Evolutionary conservation across 2,888 invertebrate species (phyloP).

Genomic region (Drosophila falleni): DNA sequence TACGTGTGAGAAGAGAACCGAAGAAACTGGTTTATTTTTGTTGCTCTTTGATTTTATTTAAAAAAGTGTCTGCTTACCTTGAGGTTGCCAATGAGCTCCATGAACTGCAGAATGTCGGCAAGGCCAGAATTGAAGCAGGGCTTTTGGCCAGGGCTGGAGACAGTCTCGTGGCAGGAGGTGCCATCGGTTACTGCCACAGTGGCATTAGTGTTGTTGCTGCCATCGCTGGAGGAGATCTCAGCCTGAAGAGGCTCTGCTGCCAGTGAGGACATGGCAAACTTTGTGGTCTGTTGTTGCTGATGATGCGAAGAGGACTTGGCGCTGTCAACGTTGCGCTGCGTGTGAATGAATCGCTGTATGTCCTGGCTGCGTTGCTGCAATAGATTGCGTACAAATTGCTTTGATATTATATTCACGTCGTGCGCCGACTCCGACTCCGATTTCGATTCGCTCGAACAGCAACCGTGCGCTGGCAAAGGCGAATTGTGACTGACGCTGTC

Average conservation of each 20-base stretch:
- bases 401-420: conserved; percentile 36
- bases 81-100: conserved; percentile 90
- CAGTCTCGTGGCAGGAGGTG: conserved; percentile 57
- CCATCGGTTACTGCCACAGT: conserved; percentile 42
- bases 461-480: conserved; percentile 74
- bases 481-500: conserved; percentile 73
- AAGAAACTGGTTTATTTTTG: conserved; percentile 32
- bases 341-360: conserved; percentile 76
- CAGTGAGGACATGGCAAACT: conserved; percentile 82
- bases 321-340: conserved; percentile 47
- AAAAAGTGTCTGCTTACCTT: conserved; percentile 87
- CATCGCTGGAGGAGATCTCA: conserved; percentile 49
- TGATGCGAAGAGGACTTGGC: conserved; percentile 53
- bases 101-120: conserved; percentile 87
- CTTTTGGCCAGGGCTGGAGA: conserved; percentile 68
- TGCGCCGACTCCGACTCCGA: conserved; percentile 47
- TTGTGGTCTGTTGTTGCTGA: conserved; percentile 74
- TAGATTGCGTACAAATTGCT: conserved; percentile 51
- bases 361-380: conserved; percentile 68
- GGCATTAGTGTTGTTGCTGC: conserved; percentile 32
- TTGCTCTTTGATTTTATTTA: background rate
- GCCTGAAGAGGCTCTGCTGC: conserved; percentile 79
- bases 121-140: conserved; percentile 83
- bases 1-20: background rate
- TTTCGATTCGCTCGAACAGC: conserved; percentile 45